phyloP scores from a whole-genome alignment of 1,140 invertebrate genomes.

The Glossosoma conforme region DNA sequence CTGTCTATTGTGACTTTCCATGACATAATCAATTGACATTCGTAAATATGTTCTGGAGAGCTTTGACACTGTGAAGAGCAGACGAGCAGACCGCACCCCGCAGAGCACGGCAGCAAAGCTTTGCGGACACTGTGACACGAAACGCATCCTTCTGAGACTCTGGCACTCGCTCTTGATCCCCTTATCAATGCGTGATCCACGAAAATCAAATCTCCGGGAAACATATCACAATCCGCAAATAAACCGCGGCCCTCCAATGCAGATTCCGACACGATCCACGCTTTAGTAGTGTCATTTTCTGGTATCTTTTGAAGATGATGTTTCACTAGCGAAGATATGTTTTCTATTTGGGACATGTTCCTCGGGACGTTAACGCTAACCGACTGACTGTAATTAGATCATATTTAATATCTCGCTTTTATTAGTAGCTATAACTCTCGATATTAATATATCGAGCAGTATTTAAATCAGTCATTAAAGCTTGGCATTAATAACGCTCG shows the following conservation, averaged over 20 bases:
- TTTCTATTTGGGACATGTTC: slow-evolving; percentile 13
- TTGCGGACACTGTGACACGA: slow-evolving; percentile 50
- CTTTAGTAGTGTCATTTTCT: slow-evolving; percentile 14
- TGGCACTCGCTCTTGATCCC: slow-evolving; percentile 53
- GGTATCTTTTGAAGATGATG: slow-evolving; percentile 15
- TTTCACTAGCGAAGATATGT: slow-evolving; percentile 17
- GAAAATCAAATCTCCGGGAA: slow-evolving; percentile 61
- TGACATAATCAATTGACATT: slow-evolving; percentile 54
- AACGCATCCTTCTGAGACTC: slow-evolving; percentile 49
- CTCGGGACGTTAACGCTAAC: slow-evolving; percentile 1
- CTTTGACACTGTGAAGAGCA: slow-evolving; percentile 56
- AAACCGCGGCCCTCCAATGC: slow-evolving; percentile 59
- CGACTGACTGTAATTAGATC: too few relatives aligned
- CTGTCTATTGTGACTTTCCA: slow-evolving; percentile 49
- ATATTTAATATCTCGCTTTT: too few relatives aligned
- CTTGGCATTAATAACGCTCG: too few relatives aligned
- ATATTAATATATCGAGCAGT: too few relatives aligned
- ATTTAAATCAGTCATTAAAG: too few relatives aligned
- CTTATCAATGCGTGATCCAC: slow-evolving; percentile 60
- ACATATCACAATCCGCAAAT: slow-evolving; percentile 59
- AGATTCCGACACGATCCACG: slow-evolving; percentile 50
- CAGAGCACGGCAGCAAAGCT: slow-evolving; percentile 48
- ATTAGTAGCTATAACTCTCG: too few relatives aligned
- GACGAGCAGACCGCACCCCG: slow-evolving; percentile 54
- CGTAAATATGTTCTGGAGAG: slow-evolving; percentile 48